phyloP scores from a whole-genome alignment of 2,888 invertebrate genomes.

The Lampropteryx suffumata region DNA sequence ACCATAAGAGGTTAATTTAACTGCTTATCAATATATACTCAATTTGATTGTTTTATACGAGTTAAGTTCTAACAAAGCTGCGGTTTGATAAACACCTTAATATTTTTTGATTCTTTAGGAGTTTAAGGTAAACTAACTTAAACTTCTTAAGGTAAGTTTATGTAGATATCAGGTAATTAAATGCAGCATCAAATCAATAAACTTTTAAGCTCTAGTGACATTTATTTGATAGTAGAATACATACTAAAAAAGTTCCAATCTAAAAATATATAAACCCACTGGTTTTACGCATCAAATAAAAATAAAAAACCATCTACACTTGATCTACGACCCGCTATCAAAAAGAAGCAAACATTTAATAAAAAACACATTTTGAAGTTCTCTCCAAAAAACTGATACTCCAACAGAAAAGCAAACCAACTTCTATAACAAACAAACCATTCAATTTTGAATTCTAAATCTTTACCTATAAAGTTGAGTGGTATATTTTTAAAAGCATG shows the following conservation, averaged over 20 bases:
- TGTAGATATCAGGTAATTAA: too few relatives aligned
- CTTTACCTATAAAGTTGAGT: slow-evolving; percentile 2
- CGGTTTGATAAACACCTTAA: too few relatives aligned
- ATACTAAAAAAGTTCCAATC: background rate
- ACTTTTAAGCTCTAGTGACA: too few relatives aligned
- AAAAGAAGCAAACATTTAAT: slow-evolving; percentile 48
- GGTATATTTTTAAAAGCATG: background rate
- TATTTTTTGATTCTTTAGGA: too few relatives aligned
- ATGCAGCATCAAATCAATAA: too few relatives aligned
- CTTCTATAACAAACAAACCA: background rate
- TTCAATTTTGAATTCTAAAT: slow-evolving; percentile 37
- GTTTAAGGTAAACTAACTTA: too few relatives aligned
- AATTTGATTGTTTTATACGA: too few relatives aligned
- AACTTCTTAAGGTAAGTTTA: too few relatives aligned
- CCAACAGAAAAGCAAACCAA: slow-evolving; percentile 1
- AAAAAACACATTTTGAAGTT: slow-evolving; percentile 71
- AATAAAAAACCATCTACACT: slow-evolving; percentile 30
- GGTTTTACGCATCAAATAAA: slow-evolving; percentile 38
- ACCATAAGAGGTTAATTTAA: too few relatives aligned
- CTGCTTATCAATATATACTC: too few relatives aligned
- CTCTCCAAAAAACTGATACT: slow-evolving; percentile 51
- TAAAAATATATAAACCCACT: slow-evolving; percentile 13
- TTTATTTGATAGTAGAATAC: too few relatives aligned
- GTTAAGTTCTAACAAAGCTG: too few relatives aligned
- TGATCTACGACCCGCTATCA: slow-evolving; percentile 41